phyloP scores from a whole-genome alignment of 1,140 invertebrate species.

The Odontomachus brunneus region DNA sequence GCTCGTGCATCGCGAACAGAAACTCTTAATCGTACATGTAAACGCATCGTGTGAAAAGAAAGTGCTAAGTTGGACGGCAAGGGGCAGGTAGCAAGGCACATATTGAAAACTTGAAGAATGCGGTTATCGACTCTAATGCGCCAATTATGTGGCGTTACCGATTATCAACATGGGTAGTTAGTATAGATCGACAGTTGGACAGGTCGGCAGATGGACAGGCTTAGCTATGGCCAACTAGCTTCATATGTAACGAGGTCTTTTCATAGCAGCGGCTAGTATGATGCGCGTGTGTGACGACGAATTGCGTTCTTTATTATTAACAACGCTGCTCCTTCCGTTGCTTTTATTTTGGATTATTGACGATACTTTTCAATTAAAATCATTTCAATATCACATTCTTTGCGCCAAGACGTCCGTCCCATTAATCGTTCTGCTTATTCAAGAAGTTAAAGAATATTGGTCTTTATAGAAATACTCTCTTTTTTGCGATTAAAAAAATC shows the following conservation, averaged over 20 bases:
- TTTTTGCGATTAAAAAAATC: too few relatives aligned
- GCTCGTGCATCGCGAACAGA: constrained; percentile 13
- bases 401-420: too few relatives aligned
- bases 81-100: background rate
- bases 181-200: constrained; percentile 1
- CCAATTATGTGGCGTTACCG: constrained; percentile 25
- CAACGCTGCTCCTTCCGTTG: too few relatives aligned
- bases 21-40: constrained; percentile 14
- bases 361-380: too few relatives aligned
- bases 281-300: background rate
- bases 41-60: background rate
- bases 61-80: too few relatives aligned
- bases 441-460: too few relatives aligned
- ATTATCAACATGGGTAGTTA: constrained; percentile 1
- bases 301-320: background rate
- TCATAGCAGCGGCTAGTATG: background rate
- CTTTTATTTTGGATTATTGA: too few relatives aligned
- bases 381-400: too few relatives aligned
- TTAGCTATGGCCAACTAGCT: background rate
- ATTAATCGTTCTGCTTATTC: too few relatives aligned
- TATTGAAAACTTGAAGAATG: constrained; percentile 13
- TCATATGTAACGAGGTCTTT: background rate
- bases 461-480: too few relatives aligned
- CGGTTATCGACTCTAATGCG: background rate
- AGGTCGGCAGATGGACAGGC: background rate